A percentile compares a stretch with the other conserved stretches of the same genome.
These are phyloP conservation scores for Lepidocolaptes lacrymiger DNA, from an alignment of 2,797 vertebrate species.

Conservation along the genomic window DNA sequence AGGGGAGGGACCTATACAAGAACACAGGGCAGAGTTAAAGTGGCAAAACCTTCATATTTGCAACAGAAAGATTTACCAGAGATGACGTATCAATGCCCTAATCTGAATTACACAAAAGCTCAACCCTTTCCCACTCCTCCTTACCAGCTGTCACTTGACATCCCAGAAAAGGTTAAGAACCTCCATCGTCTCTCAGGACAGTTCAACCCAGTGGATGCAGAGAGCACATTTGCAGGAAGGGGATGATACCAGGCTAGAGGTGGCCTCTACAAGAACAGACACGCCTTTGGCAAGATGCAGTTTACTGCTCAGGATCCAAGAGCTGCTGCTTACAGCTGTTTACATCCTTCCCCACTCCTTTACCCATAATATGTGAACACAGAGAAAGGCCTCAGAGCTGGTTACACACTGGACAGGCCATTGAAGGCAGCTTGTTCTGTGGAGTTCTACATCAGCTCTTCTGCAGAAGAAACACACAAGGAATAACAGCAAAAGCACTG, in stretches of 20 bases:
- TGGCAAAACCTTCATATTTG: not conserved
- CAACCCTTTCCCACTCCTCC: not conserved
- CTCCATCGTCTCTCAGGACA: not conserved
- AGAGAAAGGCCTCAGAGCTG: not conserved
- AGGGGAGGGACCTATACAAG: not conserved
- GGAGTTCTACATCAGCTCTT: not conserved
- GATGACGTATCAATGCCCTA: accelerated
- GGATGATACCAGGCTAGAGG: not conserved
- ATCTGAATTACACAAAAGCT: not conserved
- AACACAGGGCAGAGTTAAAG: not conserved
- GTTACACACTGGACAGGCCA: not conserved
- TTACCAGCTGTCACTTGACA: not conserved
- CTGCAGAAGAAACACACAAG: not conserved
- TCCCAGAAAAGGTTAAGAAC: not conserved
- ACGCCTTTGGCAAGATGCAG: not conserved
- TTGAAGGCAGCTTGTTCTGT: not conserved
- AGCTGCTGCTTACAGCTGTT: conserved; percentile 50
- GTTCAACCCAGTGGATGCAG: not conserved
- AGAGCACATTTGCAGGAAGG: accelerated
- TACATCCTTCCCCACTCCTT: not conserved
- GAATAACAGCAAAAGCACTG: not conserved
- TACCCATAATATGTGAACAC: accelerated
- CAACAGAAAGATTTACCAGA: not conserved
- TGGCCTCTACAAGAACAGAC: not conserved
- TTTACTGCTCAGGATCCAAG: not conserved